phyloP scores from a whole-genome alignment of 2,888 invertebrate species.

The Spisula subtruncata region DNA sequence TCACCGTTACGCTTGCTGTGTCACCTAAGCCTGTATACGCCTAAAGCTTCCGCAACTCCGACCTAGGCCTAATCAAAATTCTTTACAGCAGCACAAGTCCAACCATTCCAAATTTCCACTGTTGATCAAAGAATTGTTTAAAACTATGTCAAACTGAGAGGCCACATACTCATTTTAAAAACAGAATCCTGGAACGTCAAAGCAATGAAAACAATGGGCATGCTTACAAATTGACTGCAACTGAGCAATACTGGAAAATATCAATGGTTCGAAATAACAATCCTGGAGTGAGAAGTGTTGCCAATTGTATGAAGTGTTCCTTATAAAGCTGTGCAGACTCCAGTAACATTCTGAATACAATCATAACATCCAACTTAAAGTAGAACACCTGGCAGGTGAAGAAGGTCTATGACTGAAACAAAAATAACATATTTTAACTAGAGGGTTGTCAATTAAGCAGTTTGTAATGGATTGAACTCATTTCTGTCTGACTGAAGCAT shows the following conservation, averaged over 20 bases:
- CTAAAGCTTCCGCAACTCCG: too few species aligned
- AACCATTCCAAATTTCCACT: not conserved
- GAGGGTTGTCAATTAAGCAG: not conserved
- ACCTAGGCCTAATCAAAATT: not conserved
- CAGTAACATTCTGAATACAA: not conserved
- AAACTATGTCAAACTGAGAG: constrained; percentile 16
- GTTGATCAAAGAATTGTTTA: constrained; percentile 10
- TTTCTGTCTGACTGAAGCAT: too few species aligned
- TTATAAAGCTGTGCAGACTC: constrained; percentile 1
- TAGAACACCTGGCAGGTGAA: not conserved
- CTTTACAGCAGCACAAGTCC: constrained; percentile 5
- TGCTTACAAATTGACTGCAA: constrained; percentile 1
- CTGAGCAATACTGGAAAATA: constrained; percentile 1
- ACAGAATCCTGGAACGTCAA: constrained; percentile 1
- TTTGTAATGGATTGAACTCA: not conserved
- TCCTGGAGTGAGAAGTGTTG: not conserved
- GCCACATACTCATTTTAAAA: not conserved
- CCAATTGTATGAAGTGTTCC: constrained; percentile 16
- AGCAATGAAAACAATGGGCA: not conserved
- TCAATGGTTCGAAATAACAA: not conserved
- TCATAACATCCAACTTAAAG: not conserved
- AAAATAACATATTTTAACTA: not conserved
- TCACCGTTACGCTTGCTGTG: too few species aligned
- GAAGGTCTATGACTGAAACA: not conserved
- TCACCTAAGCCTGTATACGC: too few species aligned